phyloP scores from a whole-genome alignment of 2,113 vertebrate genomes.

The Gymnobelideus leadbeateri region DNA sequence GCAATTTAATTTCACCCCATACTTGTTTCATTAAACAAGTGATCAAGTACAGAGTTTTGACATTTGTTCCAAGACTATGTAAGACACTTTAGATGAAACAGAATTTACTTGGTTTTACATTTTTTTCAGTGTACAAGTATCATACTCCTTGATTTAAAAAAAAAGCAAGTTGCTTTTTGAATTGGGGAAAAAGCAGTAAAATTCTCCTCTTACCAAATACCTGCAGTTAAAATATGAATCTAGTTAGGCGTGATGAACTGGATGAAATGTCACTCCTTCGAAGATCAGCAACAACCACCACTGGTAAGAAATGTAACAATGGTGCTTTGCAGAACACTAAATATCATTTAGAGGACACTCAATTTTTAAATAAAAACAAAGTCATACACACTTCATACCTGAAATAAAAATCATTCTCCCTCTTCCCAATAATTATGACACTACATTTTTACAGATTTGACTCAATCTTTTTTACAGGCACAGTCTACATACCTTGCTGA shows the following conservation, averaged over 20 bases:
- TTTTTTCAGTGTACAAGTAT: neutral
- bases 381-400: neutral
- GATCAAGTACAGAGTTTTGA: neutral
- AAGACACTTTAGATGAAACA: neutral
- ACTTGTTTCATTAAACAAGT: neutral
- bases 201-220: neutral
- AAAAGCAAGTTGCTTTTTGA: neutral
- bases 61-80: neutral
- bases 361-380: constrained; percentile 19
- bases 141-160: neutral
- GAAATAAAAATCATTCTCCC: constrained; percentile 14
- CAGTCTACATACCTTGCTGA: neutral
- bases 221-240: neutral
- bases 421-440: constrained; percentile 3
- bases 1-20: neutral
- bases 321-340: neutral
- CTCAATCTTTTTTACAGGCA: neutral
- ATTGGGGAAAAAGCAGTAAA: neutral
- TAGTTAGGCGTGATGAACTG: neutral
- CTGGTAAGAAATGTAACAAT: neutral
- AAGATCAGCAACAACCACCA: neutral
- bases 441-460: neutral
- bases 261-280: neutral
- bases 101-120: neutral
- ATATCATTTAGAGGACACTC: neutral